These are phyloP conservation scores for Theodoxus fluviatilis DNA, from an alignment of 2,888 invertebrate species.

Conservation along the genomic window DNA sequence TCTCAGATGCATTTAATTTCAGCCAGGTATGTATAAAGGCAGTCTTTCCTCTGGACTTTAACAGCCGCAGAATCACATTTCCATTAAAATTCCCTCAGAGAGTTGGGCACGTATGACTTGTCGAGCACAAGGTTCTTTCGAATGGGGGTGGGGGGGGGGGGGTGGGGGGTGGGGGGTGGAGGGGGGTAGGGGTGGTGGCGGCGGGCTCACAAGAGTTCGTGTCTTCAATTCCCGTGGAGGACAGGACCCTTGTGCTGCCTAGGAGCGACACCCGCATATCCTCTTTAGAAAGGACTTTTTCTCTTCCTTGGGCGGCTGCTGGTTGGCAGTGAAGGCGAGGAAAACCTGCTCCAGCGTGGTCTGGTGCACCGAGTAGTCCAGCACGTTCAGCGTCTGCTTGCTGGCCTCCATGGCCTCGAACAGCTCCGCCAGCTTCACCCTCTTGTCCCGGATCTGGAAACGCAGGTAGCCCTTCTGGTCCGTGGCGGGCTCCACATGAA, in stretches of 20 bases:
- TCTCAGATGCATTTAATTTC: too few relatives aligned
- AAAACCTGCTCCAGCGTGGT: conserved; percentile 66
- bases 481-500: too few relatives aligned
- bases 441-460: conserved; percentile 48
- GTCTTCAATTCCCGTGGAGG: background rate
- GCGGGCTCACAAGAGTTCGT: background rate
- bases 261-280: conserved; percentile 31
- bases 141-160: too few relatives aligned
- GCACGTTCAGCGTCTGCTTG: conserved; percentile 47
- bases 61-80: too few relatives aligned
- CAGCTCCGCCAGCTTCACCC: conserved; percentile 58
- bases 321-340: conserved; percentile 65
- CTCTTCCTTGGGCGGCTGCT: conserved; percentile 41
- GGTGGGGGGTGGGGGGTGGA: too few relatives aligned
- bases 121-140: too few relatives aligned
- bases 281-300: conserved; percentile 8
- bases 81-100: too few relatives aligned
- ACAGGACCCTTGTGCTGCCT: background rate
- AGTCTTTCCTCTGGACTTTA: too few relatives aligned
- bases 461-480: conserved; percentile 71
- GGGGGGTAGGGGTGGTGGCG: too few relatives aligned
- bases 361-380: conserved; percentile 64
- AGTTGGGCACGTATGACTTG: too few relatives aligned
- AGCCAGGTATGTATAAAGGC: too few relatives aligned
- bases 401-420: conserved; percentile 62